Evolutionary conservation across 2,797 vertebrate species (phyloP), one percentile per base, ranked within the genome.

Genomic region (Catamblyrhynchus diadema): DNA sequence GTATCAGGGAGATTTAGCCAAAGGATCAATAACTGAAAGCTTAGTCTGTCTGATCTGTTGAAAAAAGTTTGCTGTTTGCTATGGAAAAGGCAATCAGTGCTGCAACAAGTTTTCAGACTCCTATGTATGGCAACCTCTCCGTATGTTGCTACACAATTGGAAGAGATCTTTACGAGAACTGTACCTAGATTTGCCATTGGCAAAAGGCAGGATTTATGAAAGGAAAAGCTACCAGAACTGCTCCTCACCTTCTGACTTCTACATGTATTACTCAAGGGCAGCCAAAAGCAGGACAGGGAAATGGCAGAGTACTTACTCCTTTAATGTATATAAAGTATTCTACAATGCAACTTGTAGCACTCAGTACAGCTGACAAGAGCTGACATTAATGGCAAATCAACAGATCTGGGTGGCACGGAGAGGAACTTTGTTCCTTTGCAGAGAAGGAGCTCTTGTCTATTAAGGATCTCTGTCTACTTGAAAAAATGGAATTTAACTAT

Each of bases 371-470:
- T 81, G 72, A 93, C 77, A 69, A n/a, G 50, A 81, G 33, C 50
- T 91, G 89, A 94, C 75, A 51, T 86, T 89, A 93, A 94, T 42
- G 75, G 75, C 57, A 93, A 94, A 93, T 88, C 86, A 94, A 88
- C 61, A 88, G 79, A 91, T 86, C 62, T 79, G 59, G 79, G 72
- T 86, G 82, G 82, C 80, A 94, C 16, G 18, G 87, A 75, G 37
- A 80, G 50, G 56, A 95, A 88, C 73, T 59, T 50, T 30, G 75
- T 75, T 94, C 69, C 72, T 92, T 57, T 74, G 54, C 54, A 87
- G 85, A 37, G 86, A 87, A 89, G 81, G 53, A 89, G 50, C 54
- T 94, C 75, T 71, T 54, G 22, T 27, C 81, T 89, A 69, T 60
- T 74, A 87, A 87, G 86, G 41, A 90, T 57, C 54, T 93, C 72